Percentiles rank a stretch among this genome's conserved stretches.
Conservation (phyloP, 2,113 vertebrate genomes). For the Argyrosomus japonicus region DNA sequence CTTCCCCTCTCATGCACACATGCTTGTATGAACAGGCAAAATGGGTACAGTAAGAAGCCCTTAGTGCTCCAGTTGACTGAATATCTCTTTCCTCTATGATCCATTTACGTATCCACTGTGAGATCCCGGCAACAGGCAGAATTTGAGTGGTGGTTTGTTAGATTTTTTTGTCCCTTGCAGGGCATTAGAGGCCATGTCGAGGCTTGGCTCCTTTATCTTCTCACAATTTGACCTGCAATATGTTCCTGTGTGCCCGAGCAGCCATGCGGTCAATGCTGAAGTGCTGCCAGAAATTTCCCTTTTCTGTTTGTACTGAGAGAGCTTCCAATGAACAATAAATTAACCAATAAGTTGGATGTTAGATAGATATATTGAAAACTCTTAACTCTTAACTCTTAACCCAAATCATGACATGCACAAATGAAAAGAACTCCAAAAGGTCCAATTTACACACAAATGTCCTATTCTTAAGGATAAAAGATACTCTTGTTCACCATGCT, state of each 20-base stretch:
- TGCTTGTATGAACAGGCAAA: constrained; percentile 5
- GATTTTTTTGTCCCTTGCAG: not conserved
- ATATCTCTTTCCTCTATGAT: not conserved
- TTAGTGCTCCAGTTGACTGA: not conserved
- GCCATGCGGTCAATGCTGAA: not conserved
- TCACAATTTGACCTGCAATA: constrained; percentile 10
- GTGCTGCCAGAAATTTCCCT: not conserved
- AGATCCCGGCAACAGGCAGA: constrained; percentile 11
- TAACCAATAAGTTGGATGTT: too few relatives aligned
- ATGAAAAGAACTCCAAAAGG: too few relatives aligned
- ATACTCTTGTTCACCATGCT: too few relatives aligned
- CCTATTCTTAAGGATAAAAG: too few relatives aligned
- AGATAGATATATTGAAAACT: too few relatives aligned
- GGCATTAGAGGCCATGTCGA: not conserved
- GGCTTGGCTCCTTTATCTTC: constrained; percentile 1
- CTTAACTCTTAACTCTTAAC: too few relatives aligned
- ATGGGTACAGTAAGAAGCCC: not conserved
- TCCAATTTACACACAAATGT: too few relatives aligned
- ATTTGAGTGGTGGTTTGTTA: constrained; percentile 10
- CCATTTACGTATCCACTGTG: not conserved
- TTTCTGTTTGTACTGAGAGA: not conserved
- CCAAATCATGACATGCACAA: too few relatives aligned
- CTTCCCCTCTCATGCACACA: constrained; percentile 15
- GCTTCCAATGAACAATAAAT: too few relatives aligned
- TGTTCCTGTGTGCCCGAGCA: not conserved